Evolutionary conservation across 2,888 invertebrate species (phyloP).

Genomic region (Neria commutata): DNA sequence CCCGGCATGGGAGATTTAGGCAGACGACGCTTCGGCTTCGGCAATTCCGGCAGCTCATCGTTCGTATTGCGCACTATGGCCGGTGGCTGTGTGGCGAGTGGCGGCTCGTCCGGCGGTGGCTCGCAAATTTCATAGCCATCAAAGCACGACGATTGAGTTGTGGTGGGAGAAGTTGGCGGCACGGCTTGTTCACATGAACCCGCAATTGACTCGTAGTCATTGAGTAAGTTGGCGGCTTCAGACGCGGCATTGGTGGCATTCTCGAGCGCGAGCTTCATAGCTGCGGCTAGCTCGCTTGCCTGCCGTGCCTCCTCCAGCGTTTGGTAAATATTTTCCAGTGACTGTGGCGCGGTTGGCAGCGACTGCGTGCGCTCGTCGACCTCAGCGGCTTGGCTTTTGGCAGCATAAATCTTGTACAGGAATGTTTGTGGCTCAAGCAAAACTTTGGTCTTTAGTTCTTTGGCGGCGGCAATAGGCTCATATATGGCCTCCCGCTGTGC

Average conservation of each 20-base stretch:
- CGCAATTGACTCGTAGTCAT: constrained; percentile 56
- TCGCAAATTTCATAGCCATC: constrained; percentile 59
- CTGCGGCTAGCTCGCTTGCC: neutral
- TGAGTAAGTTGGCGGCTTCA: constrained; percentile 47
- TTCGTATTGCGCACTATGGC: constrained; percentile 45
- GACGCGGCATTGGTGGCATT: constrained; percentile 22
- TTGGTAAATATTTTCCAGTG: constrained; percentile 54
- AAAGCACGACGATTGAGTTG: constrained; percentile 19
- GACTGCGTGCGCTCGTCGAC: constrained; percentile 15
- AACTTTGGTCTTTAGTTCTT: constrained; percentile 45
- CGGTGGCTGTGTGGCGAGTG: constrained; percentile 41
- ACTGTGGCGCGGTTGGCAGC: neutral
- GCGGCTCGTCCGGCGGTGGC: constrained; percentile 35
- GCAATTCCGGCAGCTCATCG: constrained; percentile 50
- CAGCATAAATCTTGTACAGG: constrained; percentile 30
- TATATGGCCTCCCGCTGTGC: constrained; percentile 38
- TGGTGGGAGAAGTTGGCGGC: constrained; percentile 5
- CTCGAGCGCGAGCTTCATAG: neutral
- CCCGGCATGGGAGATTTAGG: constrained; percentile 41
- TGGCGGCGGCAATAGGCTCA: constrained; percentile 44
- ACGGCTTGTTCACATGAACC: constrained; percentile 38
- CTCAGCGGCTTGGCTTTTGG: neutral
- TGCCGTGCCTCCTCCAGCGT: constrained; percentile 50
- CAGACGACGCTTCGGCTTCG: constrained; percentile 55
- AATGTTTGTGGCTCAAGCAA: constrained; percentile 28